Conservation (phyloP, 2,888 invertebrate genomes). For the Chironomus tentans region DNA sequence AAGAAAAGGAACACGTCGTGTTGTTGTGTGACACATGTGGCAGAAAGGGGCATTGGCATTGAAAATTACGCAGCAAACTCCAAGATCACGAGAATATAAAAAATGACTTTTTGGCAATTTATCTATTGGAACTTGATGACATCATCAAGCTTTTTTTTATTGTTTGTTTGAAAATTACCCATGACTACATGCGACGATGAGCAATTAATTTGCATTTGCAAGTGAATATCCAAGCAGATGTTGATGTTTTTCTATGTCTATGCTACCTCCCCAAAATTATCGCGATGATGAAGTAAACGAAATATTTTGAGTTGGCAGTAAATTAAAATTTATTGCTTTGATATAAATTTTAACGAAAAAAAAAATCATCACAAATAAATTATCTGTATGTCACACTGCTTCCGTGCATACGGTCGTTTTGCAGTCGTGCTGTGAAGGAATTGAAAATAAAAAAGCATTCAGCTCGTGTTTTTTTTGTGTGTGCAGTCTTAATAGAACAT, state of each 20-base stretch:
- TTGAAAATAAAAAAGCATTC: too few species aligned
- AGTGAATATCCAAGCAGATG: not conserved
- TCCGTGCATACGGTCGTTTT: not conserved
- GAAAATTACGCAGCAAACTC: conserved; percentile 13
- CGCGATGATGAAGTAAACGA: not conserved
- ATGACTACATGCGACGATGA: too few species aligned
- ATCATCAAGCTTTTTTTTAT: not conserved
- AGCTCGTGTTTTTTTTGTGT: too few species aligned
- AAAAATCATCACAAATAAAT: conserved; percentile 2
- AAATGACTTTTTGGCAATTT: too few species aligned
- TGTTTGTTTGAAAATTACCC: not conserved
- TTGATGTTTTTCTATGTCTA: not conserved
- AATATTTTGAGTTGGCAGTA: conserved; percentile 5
- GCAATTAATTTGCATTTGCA: not conserved
- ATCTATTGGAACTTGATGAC: too few species aligned
- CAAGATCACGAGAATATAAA: conserved; percentile 2
- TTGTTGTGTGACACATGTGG: conserved; percentile 7
- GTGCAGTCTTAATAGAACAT: too few species aligned
- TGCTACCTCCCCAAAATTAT: not conserved
- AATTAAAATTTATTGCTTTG: conserved; percentile 19
- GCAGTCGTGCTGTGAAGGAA: not conserved
- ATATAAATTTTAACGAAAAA: not conserved
- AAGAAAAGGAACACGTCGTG: not conserved
- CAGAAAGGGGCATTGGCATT: conserved; percentile 19
- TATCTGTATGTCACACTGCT: conserved; percentile 18